Conservation (phyloP, 37 sponge, comb jelly and placozoan species). For the Crambe crambe region DNA sequence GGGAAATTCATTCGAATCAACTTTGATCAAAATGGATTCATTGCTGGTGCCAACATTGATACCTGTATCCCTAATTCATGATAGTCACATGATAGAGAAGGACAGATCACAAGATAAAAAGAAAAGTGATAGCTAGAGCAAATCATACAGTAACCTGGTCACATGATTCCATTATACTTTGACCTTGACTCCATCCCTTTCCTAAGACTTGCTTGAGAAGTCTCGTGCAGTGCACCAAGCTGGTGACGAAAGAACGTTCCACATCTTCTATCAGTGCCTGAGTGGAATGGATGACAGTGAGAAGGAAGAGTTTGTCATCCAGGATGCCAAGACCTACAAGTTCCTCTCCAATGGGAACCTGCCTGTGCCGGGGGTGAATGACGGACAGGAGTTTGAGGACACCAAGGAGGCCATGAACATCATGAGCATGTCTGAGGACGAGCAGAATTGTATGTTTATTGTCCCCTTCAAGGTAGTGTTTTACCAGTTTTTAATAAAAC, state of each 20-base stretch:
- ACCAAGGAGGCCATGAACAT: conserved; percentile 92
- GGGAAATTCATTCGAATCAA: conserved; percentile 98
- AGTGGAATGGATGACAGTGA: conserved; percentile 69
- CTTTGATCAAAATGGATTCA: conserved; percentile 94
- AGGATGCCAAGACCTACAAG: conserved; percentile 68
- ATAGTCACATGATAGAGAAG: neutral
- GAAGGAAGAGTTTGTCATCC: conserved; percentile 80
- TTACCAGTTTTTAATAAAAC: neutral
- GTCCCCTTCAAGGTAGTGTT: neutral
- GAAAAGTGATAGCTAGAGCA: too few species aligned
- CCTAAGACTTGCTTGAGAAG: conserved; percentile 95
- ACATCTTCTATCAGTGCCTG: conserved; percentile 96
- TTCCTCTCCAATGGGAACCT: conserved; percentile 89
- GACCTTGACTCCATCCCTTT: neutral
- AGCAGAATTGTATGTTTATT: conserved; percentile 45
- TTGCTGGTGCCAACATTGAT: conserved; percentile 96
- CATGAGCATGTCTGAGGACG: conserved; percentile 89
- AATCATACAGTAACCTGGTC: too few species aligned
- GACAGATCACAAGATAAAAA: too few species aligned
- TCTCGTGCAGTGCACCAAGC: conserved; percentile 91
- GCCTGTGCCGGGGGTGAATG: conserved; percentile 81
- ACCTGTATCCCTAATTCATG: conserved; percentile 65
- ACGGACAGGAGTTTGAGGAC: conserved; percentile 69
- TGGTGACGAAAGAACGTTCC: conserved; percentile 94
- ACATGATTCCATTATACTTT: too few species aligned